A percentile compares a stretch with the other conserved stretches of the same genome.
phyloP scores from a whole-genome alignment of 2,888 invertebrate genomes.

The Pollenia angustigena region DNA sequence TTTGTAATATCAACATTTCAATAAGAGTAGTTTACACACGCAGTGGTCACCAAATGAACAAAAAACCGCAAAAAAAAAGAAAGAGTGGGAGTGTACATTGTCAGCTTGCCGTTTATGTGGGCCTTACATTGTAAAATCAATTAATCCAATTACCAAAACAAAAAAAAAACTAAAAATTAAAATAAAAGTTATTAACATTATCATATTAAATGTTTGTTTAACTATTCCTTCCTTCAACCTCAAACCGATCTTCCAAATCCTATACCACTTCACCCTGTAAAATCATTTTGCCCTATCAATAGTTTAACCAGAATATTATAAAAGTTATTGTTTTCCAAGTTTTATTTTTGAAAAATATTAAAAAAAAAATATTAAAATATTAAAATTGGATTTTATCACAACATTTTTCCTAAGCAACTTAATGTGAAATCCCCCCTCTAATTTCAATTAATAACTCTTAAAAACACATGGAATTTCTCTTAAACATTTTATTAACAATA shows the following conservation, averaged over 20 bases:
- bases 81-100: conserved; percentile 85
- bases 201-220: conserved; percentile 17
- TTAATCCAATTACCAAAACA: neutral
- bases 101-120: conserved; percentile 90
- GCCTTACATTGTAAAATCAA: conserved; percentile 84
- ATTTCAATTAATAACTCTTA: conserved; percentile 73
- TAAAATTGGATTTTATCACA: neutral
- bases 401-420: neutral
- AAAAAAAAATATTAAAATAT: conserved; percentile 51
- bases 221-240: neutral
- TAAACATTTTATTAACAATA: conserved; percentile 81
- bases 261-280: conserved; percentile 11
- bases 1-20: conserved; percentile 78
- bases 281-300: conserved; percentile 47
- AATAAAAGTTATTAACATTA: conserved; percentile 48
- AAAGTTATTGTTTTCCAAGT: conserved; percentile 81
- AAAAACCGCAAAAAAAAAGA: conserved; percentile 26
- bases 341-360: conserved; percentile 12
- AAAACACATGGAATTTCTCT: neutral
- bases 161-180: neutral
- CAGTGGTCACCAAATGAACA: conserved; percentile 82
- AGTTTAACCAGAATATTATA: conserved; percentile 84
- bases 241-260: neutral
- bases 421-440: neutral
- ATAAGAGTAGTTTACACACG: conserved; percentile 85